Evolutionary conservation across 2,888 invertebrate genomes (phyloP), one percentile per base, ranked within the genome.

Genomic region (Rhorus exstirpatorius): DNA sequence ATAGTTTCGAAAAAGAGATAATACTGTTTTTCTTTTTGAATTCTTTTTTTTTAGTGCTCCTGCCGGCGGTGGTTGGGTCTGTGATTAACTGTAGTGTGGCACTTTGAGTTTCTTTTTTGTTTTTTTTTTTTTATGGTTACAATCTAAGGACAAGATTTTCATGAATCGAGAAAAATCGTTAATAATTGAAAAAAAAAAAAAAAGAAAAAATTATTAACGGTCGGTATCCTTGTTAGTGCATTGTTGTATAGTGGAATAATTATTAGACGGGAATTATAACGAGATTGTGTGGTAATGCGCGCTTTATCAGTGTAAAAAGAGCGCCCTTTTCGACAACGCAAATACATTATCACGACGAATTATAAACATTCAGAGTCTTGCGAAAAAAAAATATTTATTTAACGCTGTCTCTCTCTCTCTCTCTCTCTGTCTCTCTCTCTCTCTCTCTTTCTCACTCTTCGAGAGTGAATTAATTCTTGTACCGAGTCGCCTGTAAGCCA

Each of bases 211-310:
- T 78, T 41, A 61, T 78, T 70, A 31, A 78, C 14, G 26, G 63
- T 78, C 70, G 17, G 60, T 70, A 70, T 61, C 68, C 60, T 70
- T 70, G 61, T 63, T 70, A 63, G 77, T 70, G 35, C 70, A 24
- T 78, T 78, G 61, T 78, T 61, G 77, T 63, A 78, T 44, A 70
- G 61, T 70, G 77, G 70, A 78, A 53, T 78, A 71, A 61, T 78
- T 55, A 55, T 71, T 78, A 71, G 63, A 63, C 41, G 21, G 38
- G 41, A 46, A 65, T 35, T 12, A 51, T 14, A 38, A 8, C 2
- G 12, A 53, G 49, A 38, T 55, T 75, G 19, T 17, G 41, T 41
- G 10, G n/a, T n/a, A 12, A 12, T 3, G 6, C 10, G 41, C 41
- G 41, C 41, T 41, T 41, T 12, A 41, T 31, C n/a, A 31, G 31